Conservation (phyloP, 53 echinoderm and acorn worm species). For the Pentamera pediparva region DNA sequence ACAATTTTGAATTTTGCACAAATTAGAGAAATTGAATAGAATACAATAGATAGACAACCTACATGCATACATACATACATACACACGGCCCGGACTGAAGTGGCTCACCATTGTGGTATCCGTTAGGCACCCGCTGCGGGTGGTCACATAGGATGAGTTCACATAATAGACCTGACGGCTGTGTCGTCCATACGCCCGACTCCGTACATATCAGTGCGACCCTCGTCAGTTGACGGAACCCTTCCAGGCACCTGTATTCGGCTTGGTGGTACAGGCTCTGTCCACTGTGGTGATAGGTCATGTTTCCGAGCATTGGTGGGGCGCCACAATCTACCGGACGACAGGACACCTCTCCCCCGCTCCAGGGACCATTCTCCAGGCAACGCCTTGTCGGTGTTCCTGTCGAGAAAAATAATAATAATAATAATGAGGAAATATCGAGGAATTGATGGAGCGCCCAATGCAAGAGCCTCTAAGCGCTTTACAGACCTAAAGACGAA, state of each 20-base stretch:
- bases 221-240: not conserved
- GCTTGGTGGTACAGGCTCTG: not conserved
- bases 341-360: not conserved
- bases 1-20: not conserved
- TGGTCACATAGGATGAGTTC: not conserved
- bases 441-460: too few relatives aligned
- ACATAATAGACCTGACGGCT: not conserved
- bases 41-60: too few relatives aligned
- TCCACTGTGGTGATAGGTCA: not conserved
- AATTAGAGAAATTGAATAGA: too few relatives aligned
- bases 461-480: too few relatives aligned
- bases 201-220: not conserved
- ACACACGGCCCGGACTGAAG: too few relatives aligned
- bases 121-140: not conserved
- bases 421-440: too few relatives aligned
- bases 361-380: constrained; percentile 5
- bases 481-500: not conserved
- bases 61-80: too few relatives aligned
- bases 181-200: not conserved
- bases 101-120: not conserved
- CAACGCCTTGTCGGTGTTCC: not conserved
- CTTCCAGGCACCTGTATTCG: constrained; percentile 6
- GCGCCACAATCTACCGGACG: not conserved
- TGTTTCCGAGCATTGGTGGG: not conserved
- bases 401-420: not conserved